A percentile compares a stretch with the other conserved stretches of the same genome.
Conservation (phyloP, 2,797 vertebrate genomes). For the Sebastes glaucus region DNA sequence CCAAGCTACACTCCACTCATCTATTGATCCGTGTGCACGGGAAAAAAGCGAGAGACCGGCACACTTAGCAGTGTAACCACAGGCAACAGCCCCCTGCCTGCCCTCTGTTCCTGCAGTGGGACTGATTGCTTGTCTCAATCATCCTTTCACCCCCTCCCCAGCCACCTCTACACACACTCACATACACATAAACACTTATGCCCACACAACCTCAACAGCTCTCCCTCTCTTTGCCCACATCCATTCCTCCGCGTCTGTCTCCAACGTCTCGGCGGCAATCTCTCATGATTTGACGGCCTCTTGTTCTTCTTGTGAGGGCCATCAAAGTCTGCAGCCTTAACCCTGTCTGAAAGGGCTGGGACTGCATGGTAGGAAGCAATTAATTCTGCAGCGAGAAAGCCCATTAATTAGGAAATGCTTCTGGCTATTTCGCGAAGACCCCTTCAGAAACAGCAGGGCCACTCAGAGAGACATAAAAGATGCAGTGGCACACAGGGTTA, state of each 20-base stretch:
- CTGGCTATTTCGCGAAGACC: slow-evolving; percentile 69
- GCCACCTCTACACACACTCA: slow-evolving; percentile 12
- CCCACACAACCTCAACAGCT: slow-evolving; percentile 21
- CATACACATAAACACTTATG: slow-evolving; percentile 26
- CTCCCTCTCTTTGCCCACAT: slow-evolving; percentile 31
- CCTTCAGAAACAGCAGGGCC: slow-evolving; percentile 66
- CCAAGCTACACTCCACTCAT: slow-evolving; percentile 62
- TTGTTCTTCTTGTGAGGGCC: slow-evolving; percentile 67
- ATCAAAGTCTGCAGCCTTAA: slow-evolving; percentile 61
- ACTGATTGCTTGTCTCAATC: slow-evolving; percentile 81
- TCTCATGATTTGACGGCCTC: slow-evolving; percentile 60
- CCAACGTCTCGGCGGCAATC: slow-evolving; percentile 45
- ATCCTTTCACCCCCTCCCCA: slow-evolving; percentile 58
- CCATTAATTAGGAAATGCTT: slow-evolving; percentile 79
- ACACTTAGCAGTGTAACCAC: slow-evolving; percentile 71
- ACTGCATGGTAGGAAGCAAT: slow-evolving; percentile 68
- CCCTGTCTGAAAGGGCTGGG: slow-evolving; percentile 62
- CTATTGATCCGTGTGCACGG: slow-evolving; percentile 65
- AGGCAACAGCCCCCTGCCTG: slow-evolving; percentile 71
- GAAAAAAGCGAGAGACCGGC: slow-evolving; percentile 34
- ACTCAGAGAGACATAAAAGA: slow-evolving; percentile 67
- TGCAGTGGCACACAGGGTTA: slow-evolving; percentile 73
- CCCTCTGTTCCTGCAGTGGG: slow-evolving; percentile 67
- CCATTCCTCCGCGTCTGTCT: slow-evolving; percentile 39
- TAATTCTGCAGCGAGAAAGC: slow-evolving; percentile 70